Conservation (phyloP, 2,797 vertebrate species). For the Sebastes steindachneri region DNA sequence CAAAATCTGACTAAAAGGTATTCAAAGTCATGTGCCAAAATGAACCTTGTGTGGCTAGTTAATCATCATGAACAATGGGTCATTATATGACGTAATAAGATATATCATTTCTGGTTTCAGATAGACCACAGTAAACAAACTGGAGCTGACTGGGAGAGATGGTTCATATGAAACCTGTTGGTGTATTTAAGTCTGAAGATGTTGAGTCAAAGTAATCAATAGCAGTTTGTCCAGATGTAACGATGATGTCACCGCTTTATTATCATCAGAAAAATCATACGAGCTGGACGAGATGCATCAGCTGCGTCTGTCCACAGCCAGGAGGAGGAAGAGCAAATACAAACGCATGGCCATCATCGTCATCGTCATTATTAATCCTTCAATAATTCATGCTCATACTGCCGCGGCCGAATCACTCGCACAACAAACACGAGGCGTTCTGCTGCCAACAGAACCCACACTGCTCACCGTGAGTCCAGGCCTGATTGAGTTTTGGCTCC, state of each 20-base stretch:
- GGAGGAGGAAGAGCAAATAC: neutral
- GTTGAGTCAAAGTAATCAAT: neutral
- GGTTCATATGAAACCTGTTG: neutral
- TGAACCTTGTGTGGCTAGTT: neutral
- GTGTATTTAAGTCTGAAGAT: neutral
- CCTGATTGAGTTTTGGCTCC: conserved; percentile 61
- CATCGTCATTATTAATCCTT: conserved; percentile 20
- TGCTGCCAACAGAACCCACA: conserved; percentile 22
- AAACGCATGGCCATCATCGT: neutral
- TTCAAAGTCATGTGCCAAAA: neutral
- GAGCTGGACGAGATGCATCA: neutral
- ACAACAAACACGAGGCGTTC: neutral
- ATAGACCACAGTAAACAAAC: neutral
- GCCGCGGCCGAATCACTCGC: conserved; percentile 4
- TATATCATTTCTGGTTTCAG: conserved; percentile 10
- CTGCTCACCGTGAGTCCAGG: neutral
- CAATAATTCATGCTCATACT: conserved; percentile 22
- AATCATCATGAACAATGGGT: conserved; percentile 32
- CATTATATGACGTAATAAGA: conserved; percentile 38
- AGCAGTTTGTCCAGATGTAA: neutral
- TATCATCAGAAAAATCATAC: neutral
- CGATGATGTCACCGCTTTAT: neutral
- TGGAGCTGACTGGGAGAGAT: neutral
- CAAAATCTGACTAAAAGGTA: neutral
- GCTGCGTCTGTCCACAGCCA: neutral